A percentile compares a stretch with the other conserved stretches of the same genome.
Conservation (phyloP, 1,140 invertebrate species). For the Cydia pomonella region DNA sequence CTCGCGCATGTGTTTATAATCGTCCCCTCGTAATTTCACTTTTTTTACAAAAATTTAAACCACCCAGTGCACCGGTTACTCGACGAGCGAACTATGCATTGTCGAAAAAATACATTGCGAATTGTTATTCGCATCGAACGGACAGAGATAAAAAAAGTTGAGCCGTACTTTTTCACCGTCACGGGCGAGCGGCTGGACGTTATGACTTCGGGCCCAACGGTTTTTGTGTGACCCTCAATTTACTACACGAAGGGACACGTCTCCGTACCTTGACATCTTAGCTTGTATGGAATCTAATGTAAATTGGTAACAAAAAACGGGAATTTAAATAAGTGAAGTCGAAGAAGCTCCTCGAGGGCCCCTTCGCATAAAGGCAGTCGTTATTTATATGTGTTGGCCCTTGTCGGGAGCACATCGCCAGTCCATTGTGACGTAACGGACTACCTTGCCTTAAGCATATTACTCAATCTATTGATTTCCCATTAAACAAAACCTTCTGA, state of each 20-base stretch:
- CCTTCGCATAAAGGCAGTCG: slow-evolving; percentile 66
- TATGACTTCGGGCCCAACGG: slow-evolving; percentile 74
- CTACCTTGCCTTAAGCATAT: background rate
- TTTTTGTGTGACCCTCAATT: slow-evolving; percentile 79
- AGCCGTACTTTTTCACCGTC: slow-evolving; percentile 62
- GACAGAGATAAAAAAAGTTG: slow-evolving; percentile 64
- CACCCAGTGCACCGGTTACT: slow-evolving; percentile 65
- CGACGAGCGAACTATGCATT: slow-evolving; percentile 52
- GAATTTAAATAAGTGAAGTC: slow-evolving; percentile 77
- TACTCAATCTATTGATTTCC: slow-evolving; percentile 25
- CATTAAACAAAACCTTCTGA: background rate
- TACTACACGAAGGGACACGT: slow-evolving; percentile 72
- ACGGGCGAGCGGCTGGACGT: slow-evolving; percentile 69
- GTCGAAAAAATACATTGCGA: slow-evolving; percentile 54
- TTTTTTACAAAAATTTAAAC: slow-evolving; percentile 69
- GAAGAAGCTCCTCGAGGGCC: slow-evolving; percentile 44
- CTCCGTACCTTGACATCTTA: slow-evolving; percentile 66
- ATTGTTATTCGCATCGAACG: slow-evolving; percentile 61
- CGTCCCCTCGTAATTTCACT: slow-evolving; percentile 74
- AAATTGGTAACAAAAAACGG: slow-evolving; percentile 75
- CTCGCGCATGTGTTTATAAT: slow-evolving; percentile 78
- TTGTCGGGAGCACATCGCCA: slow-evolving; percentile 25
- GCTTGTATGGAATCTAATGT: slow-evolving; percentile 70
- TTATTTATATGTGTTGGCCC: slow-evolving; percentile 63
- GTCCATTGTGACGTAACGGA: background rate